These are phyloP conservation scores for Ormyrus rosae DNA, from an alignment of 2,888 invertebrate species.

Conservation along the genomic window DNA sequence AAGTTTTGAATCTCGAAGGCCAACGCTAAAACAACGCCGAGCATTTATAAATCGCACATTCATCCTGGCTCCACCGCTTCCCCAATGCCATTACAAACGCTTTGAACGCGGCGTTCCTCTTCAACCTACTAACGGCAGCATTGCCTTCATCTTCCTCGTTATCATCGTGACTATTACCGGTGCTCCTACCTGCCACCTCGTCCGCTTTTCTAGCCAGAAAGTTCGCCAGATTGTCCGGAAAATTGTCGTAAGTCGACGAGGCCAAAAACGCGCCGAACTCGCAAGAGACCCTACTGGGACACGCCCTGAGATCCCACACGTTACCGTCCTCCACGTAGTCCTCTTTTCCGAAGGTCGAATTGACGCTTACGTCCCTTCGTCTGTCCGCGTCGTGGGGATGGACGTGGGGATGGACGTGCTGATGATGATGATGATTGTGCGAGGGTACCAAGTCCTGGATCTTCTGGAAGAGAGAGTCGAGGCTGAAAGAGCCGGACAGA, in stretches of 20 bases:
- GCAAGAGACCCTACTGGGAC: conserved; percentile 62
- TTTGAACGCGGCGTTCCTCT: conserved; percentile 33
- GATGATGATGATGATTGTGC: conserved; percentile 11
- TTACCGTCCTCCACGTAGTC: conserved; percentile 39
- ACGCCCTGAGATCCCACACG: conserved; percentile 52
- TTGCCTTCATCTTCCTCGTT: conserved; percentile 24
- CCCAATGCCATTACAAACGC: conserved; percentile 60
- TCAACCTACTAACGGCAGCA: not conserved
- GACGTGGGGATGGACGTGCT: not conserved
- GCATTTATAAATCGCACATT: conserved; percentile 55
- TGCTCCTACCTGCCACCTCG: not conserved
- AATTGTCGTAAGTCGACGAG: conserved; percentile 12
- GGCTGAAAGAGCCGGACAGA: conserved; percentile 54
- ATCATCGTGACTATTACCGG: not conserved
- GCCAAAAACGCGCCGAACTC: conserved; percentile 61
- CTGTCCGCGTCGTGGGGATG: conserved; percentile 33
- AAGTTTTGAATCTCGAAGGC: too few relatives aligned
- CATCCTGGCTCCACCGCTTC: conserved; percentile 59
- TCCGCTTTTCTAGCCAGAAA: conserved; percentile 54
- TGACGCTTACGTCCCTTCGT: conserved; percentile 27
- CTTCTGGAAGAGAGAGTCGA: conserved; percentile 33
- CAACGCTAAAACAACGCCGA: conserved; percentile 10
- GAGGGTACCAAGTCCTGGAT: conserved; percentile 36
- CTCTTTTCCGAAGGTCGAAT: not conserved
- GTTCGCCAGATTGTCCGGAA: conserved; percentile 57